phyloP scores from a whole-genome alignment of 2,797 vertebrate genomes.

The Lepus oiostolus region DNA sequence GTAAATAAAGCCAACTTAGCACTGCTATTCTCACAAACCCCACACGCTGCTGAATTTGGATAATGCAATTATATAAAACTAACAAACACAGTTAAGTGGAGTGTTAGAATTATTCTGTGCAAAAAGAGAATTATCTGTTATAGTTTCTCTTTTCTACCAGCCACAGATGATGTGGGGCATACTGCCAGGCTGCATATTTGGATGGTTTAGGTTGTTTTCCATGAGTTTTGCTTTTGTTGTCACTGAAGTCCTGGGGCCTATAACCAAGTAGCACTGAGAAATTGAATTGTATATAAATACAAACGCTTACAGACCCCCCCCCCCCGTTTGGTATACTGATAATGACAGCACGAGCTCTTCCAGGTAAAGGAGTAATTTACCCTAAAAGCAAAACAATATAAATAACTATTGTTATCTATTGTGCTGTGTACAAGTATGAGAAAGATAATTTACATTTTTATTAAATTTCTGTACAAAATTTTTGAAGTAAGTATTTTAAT shows the following conservation, averaged over 20 bases:
- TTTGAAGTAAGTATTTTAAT: constrained; percentile 11
- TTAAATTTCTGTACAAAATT: background rate
- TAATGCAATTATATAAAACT: background rate
- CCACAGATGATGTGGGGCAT: background rate
- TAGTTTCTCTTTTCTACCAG: background rate
- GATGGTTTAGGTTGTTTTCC: background rate
- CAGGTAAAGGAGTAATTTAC: background rate
- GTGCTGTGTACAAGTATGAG: background rate
- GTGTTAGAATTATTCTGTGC: background rate
- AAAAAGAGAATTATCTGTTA: background rate
- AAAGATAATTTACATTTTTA: background rate
- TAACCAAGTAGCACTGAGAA: background rate
- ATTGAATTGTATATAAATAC: background rate
- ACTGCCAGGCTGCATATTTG: background rate
- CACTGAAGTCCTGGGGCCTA: background rate
- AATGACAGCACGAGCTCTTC: background rate
- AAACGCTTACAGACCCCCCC: background rate
- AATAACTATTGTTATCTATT: background rate
- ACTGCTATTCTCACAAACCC: background rate
- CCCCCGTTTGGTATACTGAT: background rate
- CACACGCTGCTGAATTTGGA: background rate
- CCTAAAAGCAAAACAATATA: background rate
- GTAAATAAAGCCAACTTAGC: background rate
- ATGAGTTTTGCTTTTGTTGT: background rate
- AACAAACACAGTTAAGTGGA: background rate